Evolutionary conservation across 2,888 invertebrate genomes (phyloP), one percentile per base, ranked within the genome.

Genomic region (Ptychoptera albimana): DNA sequence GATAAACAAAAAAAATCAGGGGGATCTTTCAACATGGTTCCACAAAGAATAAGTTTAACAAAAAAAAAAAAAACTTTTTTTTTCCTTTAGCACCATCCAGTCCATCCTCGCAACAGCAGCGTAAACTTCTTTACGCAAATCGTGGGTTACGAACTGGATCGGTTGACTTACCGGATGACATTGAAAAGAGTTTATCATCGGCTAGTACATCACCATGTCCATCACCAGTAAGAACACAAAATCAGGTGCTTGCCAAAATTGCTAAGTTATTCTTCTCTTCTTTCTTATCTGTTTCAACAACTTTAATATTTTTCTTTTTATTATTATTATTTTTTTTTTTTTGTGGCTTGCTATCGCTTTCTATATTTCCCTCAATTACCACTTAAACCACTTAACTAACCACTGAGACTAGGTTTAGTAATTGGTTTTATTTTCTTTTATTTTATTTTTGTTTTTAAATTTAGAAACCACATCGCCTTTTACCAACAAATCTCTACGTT

Each of bases 161-260:
- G 50, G 87, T 93, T 51, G 93, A 94, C 56, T 70, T 93, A 39
- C 92, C 92, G 1, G 87, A 87, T 56, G 88, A 89, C 47, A 87
- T 87, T 61, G 84, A 84, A 54, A 89, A 91, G 61, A 88, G 88
- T 45, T 75, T 87, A 46, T 91, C 89, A 35, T 91, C 89, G 16
- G 88, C 89, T 49, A 89, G 89, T 60, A 86, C 89, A 12, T 93
- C 92, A 37, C 93, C 93, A 2, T 92, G 91, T 60, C 89, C 91
- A 11, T 91, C 91, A 53, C 91, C 91, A 32, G 75, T 75, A 54
- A 75, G 75, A 60, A 23, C 23, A 23, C 70, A 74, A 57, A 61
- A 60, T 59, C 62, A 64, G 60, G 60, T 63, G 42, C 11, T n/a
- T 34, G 10, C 10, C 3, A 34, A 34, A 34, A 34, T 34, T 34